Conservation (phyloP, 2,113 vertebrate genomes). For the Chaetodon auriga region DNA sequence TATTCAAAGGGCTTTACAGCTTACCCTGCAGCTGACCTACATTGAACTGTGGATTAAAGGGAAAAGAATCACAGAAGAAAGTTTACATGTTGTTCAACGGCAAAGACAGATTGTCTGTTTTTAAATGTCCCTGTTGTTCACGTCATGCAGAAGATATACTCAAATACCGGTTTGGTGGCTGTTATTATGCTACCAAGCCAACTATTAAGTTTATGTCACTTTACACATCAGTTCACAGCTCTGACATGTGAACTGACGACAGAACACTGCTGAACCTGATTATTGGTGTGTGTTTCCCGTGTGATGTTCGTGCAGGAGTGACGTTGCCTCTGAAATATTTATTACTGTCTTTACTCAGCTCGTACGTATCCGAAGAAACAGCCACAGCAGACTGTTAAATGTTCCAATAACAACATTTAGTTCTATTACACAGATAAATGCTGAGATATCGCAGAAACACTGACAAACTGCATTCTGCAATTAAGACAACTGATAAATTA, state of each 20-base stretch:
- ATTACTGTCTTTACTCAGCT: constrained; percentile 52
- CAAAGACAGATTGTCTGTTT: background rate
- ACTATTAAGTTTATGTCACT: background rate
- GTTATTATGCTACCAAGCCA: background rate
- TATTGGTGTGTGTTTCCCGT: constrained; percentile 61
- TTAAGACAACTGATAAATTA: background rate
- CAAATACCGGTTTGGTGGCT: constrained; percentile 4
- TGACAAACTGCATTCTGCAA: background rate
- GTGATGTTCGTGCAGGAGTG: constrained; percentile 53
- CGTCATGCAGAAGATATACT: background rate
- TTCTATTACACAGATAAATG: background rate
- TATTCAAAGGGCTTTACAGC: constrained; percentile 12
- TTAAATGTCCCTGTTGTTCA: background rate
- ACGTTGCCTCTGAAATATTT: constrained; percentile 70
- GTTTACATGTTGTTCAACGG: background rate
- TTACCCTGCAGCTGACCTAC: constrained; percentile 21
- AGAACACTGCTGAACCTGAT: constrained; percentile 26
- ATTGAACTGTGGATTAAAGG: constrained; percentile 31
- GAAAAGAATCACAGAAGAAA: background rate
- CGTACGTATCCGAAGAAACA: constrained; percentile 28
- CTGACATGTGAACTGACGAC: constrained; percentile 7
- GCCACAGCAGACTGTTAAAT: background rate
- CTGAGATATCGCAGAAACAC: background rate
- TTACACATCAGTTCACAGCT: constrained; percentile 16
- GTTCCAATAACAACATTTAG: background rate